These are phyloP conservation scores for Eulithis prunata DNA, from an alignment of 2,888 invertebrate genomes.

Conservation along the genomic window DNA sequence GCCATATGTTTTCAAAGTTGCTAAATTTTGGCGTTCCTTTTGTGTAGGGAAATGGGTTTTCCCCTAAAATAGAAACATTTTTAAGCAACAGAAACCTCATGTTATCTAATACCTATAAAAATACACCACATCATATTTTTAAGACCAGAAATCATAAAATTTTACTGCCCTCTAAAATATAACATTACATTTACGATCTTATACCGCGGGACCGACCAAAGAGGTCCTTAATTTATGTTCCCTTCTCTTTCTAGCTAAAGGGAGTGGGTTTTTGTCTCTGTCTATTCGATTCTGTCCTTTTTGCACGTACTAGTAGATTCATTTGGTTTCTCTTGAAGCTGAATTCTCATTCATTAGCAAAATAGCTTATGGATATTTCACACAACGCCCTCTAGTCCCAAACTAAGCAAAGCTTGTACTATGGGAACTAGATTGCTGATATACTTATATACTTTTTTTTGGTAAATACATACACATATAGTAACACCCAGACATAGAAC, in stretches of 20 bases:
- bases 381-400: too few species aligned
- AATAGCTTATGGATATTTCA: too few species aligned
- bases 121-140: constrained; percentile 8
- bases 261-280: constrained; percentile 45
- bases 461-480: too few species aligned
- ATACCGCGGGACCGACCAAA: constrained; percentile 44
- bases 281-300: constrained; percentile 58
- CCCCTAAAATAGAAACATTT: not conserved
- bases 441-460: too few species aligned
- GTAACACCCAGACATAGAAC: too few species aligned
- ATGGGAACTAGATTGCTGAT: too few species aligned
- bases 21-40: too few species aligned
- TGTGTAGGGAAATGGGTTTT: too few species aligned
- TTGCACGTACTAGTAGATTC: constrained; percentile 32
- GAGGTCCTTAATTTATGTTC: constrained; percentile 72
- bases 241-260: constrained; percentile 53
- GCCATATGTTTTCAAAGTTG: too few species aligned
- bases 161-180: constrained; percentile 19
- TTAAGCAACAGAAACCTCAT: not conserved
- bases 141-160: constrained; percentile 11
- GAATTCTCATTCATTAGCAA: not conserved
- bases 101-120: constrained; percentile 3
- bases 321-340: constrained; percentile 20
- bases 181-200: constrained; percentile 44
- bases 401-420: too few species aligned